A percentile compares a stretch with the other conserved stretches of the same genome.
phyloP scores from a whole-genome alignment of 2,797 vertebrate species.

The Menidia menidia region DNA sequence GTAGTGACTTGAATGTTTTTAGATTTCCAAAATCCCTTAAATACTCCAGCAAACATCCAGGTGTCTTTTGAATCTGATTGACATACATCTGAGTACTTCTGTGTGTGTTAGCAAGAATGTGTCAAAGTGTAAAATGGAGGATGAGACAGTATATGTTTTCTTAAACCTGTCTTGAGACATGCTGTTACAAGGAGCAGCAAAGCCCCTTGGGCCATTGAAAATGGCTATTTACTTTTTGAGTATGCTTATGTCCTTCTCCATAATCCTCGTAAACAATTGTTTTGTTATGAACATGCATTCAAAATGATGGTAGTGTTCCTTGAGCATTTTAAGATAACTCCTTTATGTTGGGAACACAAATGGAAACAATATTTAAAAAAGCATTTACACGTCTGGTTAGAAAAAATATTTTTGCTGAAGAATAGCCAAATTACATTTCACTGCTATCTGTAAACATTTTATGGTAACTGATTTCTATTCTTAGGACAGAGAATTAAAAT shows the following conservation, averaged over 20 bases:
- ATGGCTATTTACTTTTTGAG: neutral
- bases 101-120: neutral
- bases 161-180: neutral
- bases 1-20: neutral
- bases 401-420: neutral
- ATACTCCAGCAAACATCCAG: neutral
- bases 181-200: neutral
- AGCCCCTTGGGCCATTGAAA: neutral
- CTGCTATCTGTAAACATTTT: neutral
- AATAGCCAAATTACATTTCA: neutral
- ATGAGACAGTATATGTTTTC: no score
- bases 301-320: slow-evolving; percentile 48
- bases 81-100: neutral
- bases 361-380: neutral
- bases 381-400: no score
- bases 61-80: slow-evolving; percentile 11
- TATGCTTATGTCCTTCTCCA: slow-evolving; percentile 9
- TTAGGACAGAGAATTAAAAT: neutral
- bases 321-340: slow-evolving; percentile 37
- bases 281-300: neutral
- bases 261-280: slow-evolving; percentile 9
- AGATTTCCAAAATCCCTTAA: neutral
- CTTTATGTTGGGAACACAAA: slow-evolving; percentile 56
- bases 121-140: neutral
- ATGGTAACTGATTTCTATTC: neutral